phyloP scores from a whole-genome alignment of 2,797 vertebrate species.

The Pseudopleuronectes americanus region DNA sequence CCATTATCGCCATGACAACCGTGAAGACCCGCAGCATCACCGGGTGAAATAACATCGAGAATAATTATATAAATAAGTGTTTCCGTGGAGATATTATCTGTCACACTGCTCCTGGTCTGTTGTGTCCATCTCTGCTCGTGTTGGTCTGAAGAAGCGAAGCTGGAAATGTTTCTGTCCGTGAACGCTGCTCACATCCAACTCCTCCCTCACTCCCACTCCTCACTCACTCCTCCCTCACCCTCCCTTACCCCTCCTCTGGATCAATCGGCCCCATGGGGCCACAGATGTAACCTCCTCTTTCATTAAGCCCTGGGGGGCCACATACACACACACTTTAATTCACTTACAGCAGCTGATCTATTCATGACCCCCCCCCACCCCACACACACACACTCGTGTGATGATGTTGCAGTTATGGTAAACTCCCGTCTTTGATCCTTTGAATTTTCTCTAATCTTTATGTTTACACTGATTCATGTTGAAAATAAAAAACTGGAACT shows the following conservation, averaged over 20 bases:
- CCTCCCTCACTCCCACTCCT: no score
- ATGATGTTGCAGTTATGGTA: not conserved
- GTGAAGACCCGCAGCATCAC: not conserved
- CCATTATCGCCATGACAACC: not conserved
- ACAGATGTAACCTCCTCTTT: conserved; percentile 51
- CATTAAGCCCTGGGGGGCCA: conserved; percentile 57
- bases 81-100: not conserved
- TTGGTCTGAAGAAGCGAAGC: not conserved
- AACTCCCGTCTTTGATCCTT: no score
- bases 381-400: not conserved
- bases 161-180: not conserved
- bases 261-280: conserved; percentile 34
- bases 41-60: not conserved
- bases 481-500: no score
- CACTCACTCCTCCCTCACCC: not conserved
- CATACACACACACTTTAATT: not conserved
- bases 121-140: not conserved
- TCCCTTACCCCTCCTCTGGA: not conserved
- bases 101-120: not conserved
- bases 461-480: no score
- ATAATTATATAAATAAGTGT: no score
- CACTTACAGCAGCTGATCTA: no score
- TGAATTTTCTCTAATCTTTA: no score
- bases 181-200: not conserved
- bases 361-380: not conserved